phyloP scores from a whole-genome alignment of 2,888 invertebrate genomes.

The Cremastinae sp. region DNA sequence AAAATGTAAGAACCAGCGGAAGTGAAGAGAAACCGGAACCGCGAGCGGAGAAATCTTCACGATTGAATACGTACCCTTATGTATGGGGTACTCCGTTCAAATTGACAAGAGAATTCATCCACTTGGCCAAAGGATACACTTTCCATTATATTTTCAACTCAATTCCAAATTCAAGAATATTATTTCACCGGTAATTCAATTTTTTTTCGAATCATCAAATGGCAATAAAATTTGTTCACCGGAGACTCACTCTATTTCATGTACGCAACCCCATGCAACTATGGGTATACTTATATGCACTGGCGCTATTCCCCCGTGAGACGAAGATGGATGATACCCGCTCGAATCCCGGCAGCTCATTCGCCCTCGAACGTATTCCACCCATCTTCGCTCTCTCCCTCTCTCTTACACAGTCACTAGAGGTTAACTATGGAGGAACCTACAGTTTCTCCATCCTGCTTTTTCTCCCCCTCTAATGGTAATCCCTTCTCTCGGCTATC shows the following conservation, averaged over 20 bases:
- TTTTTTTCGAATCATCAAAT: too few relatives aligned
- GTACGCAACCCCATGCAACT: not conserved
- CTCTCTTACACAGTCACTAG: conserved; percentile 14
- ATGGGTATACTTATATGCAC: conserved; percentile 9
- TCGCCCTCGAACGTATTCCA: conserved; percentile 64
- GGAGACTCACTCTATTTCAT: conserved; percentile 4
- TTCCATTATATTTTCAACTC: too few relatives aligned
- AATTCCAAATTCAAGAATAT: too few relatives aligned
- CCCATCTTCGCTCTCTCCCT: conserved; percentile 33
- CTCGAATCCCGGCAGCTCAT: conserved; percentile 71
- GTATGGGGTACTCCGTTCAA: not conserved
- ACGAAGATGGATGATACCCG: conserved; percentile 73
- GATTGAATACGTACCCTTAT: not conserved
- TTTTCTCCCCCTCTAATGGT: conserved; percentile 1
- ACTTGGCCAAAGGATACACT: too few relatives aligned
- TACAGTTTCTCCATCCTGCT: not conserved
- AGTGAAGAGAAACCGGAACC: conserved; percentile 2
- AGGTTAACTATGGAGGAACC: conserved; percentile 24
- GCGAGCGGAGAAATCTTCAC: not conserved
- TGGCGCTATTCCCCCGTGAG: conserved; percentile 63
- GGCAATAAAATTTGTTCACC: conserved; percentile 1
- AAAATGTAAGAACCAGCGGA: conserved; percentile 6
- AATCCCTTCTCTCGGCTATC: conserved; percentile 6
- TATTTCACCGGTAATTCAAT: too few relatives aligned
- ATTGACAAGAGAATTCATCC: not conserved